phyloP scores from a whole-genome alignment of 2,113 vertebrate genomes.

The Colossoma macropomum region DNA sequence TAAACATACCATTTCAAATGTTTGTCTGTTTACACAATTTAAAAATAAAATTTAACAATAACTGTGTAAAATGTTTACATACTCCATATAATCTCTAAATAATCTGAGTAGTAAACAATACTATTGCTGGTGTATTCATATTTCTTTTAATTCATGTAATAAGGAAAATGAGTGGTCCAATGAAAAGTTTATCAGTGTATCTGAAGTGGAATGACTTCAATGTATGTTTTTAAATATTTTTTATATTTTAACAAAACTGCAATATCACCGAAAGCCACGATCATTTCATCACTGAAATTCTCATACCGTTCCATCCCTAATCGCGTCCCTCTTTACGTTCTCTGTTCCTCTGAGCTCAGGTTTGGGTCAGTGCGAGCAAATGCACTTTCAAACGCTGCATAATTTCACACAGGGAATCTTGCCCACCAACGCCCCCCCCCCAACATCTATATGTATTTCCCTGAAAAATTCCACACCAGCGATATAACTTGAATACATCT shows the following conservation, averaged over 20 bases:
- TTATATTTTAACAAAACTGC: background rate
- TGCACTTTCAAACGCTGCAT: conserved; percentile 71
- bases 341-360: conserved; percentile 4
- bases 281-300: background rate
- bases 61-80: no score
- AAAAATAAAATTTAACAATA: no score
- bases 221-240: background rate
- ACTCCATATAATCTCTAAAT: no score
- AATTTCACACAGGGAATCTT: conserved; percentile 55
- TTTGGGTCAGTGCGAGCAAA: conserved; percentile 70
- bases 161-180: no score
- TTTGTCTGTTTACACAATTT: no score
- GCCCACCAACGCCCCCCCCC: background rate
- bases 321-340: conserved; percentile 55
- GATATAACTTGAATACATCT: conserved; percentile 72
- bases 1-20: no score
- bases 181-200: no score
- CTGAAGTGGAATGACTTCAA: background rate
- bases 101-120: no score
- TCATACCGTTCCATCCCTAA: background rate
- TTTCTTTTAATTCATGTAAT: no score
- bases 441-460: conserved; percentile 52
- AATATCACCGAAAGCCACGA: background rate
- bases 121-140: background rate
- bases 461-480: conserved; percentile 61